Evolutionary conservation across 2,888 invertebrate genomes (phyloP).

Genomic region (Trachelus troglodyta): DNA sequence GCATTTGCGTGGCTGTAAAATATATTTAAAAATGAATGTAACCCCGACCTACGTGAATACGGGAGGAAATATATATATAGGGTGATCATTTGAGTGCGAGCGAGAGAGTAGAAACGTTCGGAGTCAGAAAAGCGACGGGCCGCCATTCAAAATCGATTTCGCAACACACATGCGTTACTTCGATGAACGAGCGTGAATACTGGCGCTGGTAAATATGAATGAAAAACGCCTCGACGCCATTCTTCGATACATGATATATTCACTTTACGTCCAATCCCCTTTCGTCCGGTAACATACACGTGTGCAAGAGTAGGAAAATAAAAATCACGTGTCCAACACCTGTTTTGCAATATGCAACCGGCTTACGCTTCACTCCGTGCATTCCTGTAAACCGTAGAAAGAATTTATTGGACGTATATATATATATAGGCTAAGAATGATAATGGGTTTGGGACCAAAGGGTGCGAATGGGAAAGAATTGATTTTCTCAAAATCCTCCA

Average conservation of each 20-base stretch:
- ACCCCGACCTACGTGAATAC: slow-evolving; percentile 54
- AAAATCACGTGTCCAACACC: slow-evolving; percentile 61
- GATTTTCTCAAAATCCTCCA: not conserved
- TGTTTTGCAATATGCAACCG: slow-evolving; percentile 37
- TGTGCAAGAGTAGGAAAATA: not conserved
- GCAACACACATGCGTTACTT: slow-evolving; percentile 44
- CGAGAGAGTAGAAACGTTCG: slow-evolving; percentile 23
- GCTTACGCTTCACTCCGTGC: slow-evolving; percentile 15
- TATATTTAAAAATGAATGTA: slow-evolving; percentile 36
- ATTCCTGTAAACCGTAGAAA: slow-evolving; percentile 39
- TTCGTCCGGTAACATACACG: not conserved
- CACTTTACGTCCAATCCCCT: not conserved
- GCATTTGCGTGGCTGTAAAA: slow-evolving; percentile 41
- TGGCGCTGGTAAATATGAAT: slow-evolving; percentile 56
- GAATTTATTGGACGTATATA: not conserved
- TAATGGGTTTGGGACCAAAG: not conserved
- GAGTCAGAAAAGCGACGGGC: slow-evolving; percentile 26
- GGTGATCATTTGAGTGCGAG: slow-evolving; percentile 32
- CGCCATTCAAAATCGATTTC: slow-evolving; percentile 57
- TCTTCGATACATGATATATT: slow-evolving; percentile 38
- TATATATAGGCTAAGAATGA: not conserved
- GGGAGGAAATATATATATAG: slow-evolving; percentile 18
- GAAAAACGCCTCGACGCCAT: slow-evolving; percentile 59
- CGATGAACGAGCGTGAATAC: slow-evolving; percentile 53
- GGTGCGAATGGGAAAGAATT: not conserved